A percentile compares a stretch with the other conserved stretches of the same genome.
These are phyloP conservation scores for Leucoma salicis DNA, from an alignment of 2,888 invertebrate species.

Conservation along the genomic window DNA sequence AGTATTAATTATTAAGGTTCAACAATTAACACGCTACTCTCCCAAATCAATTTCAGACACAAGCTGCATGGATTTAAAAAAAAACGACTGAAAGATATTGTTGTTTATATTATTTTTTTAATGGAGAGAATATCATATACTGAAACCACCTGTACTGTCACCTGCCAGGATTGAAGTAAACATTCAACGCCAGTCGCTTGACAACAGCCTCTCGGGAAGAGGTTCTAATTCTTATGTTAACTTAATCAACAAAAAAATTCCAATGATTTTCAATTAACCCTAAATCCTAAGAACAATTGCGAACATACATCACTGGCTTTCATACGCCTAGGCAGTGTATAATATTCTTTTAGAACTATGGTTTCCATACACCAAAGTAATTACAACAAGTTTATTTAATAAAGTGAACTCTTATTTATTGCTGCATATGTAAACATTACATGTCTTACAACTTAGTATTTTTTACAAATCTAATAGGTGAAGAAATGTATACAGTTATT, in stretches of 20 bases:
- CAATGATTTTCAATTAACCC: slow-evolving; percentile 9
- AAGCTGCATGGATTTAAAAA: no score
- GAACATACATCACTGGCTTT: slow-evolving; percentile 48
- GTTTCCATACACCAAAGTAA: slow-evolving; percentile 9
- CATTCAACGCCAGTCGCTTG: no score
- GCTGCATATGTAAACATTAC: slow-evolving; percentile 21
- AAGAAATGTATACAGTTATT: slow-evolving; percentile 52
- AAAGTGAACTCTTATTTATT: slow-evolving; percentile 11
- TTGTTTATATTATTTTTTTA: no score
- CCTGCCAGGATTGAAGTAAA: no score
- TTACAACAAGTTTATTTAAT: slow-evolving; percentile 8
- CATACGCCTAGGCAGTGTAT: slow-evolving; percentile 49
- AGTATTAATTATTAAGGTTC: no score
- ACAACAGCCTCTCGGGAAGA: no score
- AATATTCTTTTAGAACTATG: slow-evolving; percentile 34
- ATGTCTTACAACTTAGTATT: slow-evolving; percentile 19
- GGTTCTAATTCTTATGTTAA: no score
- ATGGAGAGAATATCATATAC: no score
- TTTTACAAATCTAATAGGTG: slow-evolving; percentile 12
- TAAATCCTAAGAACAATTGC: slow-evolving; percentile 1
- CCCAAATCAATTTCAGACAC: no score
- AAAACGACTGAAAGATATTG: no score
- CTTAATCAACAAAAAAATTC: slow-evolving; percentile 15
- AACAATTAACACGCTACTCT: no score
- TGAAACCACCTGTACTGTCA: no score